A percentile compares a stretch with the other conserved stretches of the same genome.
Conservation (phyloP, 2,113 vertebrate genomes). For the Cynoglossus semilaevis region DNA sequence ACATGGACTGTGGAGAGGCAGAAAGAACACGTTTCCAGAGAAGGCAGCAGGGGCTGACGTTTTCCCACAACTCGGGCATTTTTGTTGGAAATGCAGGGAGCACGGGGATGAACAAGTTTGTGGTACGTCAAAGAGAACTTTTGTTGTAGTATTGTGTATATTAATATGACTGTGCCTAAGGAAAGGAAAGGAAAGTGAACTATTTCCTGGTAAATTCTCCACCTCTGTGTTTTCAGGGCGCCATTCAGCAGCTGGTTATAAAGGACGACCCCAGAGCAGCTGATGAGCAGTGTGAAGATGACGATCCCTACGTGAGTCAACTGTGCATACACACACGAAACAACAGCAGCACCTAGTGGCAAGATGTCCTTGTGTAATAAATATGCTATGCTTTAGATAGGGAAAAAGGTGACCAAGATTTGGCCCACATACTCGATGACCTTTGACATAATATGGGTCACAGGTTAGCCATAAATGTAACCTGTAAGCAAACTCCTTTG, state of each 20-base stretch:
- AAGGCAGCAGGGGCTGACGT: slow-evolving; percentile 70
- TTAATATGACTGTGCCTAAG: too few species aligned
- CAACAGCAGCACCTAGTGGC: slow-evolving; percentile 35
- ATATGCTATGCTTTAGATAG: too few species aligned
- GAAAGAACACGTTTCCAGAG: slow-evolving; percentile 78
- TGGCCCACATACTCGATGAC: too few species aligned
- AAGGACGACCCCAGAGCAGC: slow-evolving; percentile 76
- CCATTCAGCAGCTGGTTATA: slow-evolving; percentile 86
- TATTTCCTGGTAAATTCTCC: too few species aligned
- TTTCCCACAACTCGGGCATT: slow-evolving; percentile 87
- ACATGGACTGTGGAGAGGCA: slow-evolving; percentile 89
- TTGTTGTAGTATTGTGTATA: too few species aligned
- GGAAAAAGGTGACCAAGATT: too few species aligned
- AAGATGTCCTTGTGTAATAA: neutral
- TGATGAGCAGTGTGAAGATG: slow-evolving; percentile 87
- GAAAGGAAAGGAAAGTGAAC: too few species aligned
- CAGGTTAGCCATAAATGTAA: too few species aligned
- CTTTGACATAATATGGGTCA: too few species aligned
- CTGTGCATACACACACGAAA: slow-evolving; percentile 2
- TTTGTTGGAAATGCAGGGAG: slow-evolving; percentile 92
- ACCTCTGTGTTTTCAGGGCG: slow-evolving; percentile 74
- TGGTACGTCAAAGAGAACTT: slow-evolving; percentile 61
- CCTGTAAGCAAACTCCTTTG: too few species aligned
- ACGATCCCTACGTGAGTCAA: slow-evolving; percentile 83
- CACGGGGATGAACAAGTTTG: slow-evolving; percentile 85